phyloP scores from a whole-genome alignment of 1,140 invertebrate genomes.

The Acromyrmex echinatior region DNA sequence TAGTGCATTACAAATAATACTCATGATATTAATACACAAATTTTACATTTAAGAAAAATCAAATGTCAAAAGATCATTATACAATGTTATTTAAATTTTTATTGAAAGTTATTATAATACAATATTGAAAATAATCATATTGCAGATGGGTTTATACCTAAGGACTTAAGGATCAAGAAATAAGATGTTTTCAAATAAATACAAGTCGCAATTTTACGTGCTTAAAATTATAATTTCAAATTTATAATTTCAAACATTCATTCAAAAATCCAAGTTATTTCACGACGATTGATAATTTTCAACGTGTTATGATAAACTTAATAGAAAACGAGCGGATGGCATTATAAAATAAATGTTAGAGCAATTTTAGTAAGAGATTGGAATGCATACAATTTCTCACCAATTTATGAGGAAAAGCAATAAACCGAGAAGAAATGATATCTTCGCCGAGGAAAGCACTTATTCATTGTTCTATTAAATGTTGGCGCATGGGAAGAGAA shows the following conservation, averaged over 20 bases:
- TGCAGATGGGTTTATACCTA: background rate
- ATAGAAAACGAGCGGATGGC: background rate
- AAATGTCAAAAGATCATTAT: background rate
- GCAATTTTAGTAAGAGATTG: background rate
- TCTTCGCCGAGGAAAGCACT: background rate
- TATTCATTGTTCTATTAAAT: constrained; percentile 68
- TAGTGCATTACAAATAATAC: background rate
- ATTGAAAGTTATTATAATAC: background rate
- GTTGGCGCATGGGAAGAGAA: constrained; percentile 75
- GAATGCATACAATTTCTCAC: constrained; percentile 53
- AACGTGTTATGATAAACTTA: background rate
- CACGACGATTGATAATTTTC: background rate
- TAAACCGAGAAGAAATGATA: background rate
- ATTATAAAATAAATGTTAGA: background rate
- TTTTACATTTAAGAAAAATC: background rate
- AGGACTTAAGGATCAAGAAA: background rate
- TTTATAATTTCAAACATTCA: background rate
- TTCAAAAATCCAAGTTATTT: background rate
- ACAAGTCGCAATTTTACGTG: background rate
- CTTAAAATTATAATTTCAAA: background rate
- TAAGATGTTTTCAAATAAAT: constrained; percentile 11
- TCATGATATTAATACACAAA: background rate
- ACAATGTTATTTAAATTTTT: constrained; percentile 6
- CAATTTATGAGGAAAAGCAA: constrained; percentile 43
- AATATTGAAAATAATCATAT: constrained; percentile 6